These are phyloP conservation scores for Lepidochrysops patricia DNA, from an alignment of 2,888 invertebrate genomes.

Conservation along the genomic window DNA sequence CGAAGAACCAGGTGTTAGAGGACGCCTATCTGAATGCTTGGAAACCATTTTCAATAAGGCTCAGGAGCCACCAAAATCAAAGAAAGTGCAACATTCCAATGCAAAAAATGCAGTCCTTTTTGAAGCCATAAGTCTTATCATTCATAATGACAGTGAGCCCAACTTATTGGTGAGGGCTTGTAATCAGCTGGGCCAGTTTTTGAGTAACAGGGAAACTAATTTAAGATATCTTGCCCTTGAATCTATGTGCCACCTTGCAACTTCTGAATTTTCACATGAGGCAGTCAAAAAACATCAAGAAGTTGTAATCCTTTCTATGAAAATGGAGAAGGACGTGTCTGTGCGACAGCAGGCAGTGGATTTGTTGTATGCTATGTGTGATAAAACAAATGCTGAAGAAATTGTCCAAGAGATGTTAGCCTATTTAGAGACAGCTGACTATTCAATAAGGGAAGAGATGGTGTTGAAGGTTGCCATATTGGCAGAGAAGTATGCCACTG, in stretches of 20 bases:
- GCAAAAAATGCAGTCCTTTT: slow-evolving; percentile 99
- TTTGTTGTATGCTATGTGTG: slow-evolving; percentile 99
- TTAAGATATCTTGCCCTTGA: slow-evolving; percentile 97
- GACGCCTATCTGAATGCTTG: slow-evolving; percentile 96
- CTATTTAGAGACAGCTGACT: slow-evolving; percentile 99
- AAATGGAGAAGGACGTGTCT: slow-evolving; percentile 99
- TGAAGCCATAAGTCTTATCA: slow-evolving; percentile 99
- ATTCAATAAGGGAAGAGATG: slow-evolving; percentile 99
- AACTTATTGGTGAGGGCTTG: slow-evolving; percentile 97
- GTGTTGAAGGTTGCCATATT: slow-evolving; percentile 99
- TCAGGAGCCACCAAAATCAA: slow-evolving; percentile 99
- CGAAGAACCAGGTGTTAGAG: slow-evolving; percentile 94
- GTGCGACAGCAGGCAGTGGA: slow-evolving; percentile 99
- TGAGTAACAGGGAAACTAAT: slow-evolving; percentile 98
- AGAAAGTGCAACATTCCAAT: slow-evolving; percentile 99
- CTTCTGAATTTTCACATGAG: slow-evolving; percentile 99
- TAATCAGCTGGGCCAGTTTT: slow-evolving; percentile 98
- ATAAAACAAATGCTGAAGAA: slow-evolving; percentile 98
- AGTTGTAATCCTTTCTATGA: slow-evolving; percentile 98
- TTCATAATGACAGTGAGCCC: slow-evolving; percentile 98
- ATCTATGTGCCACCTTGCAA: slow-evolving; percentile 99
- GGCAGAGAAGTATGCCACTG: slow-evolving; percentile 99
- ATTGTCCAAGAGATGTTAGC: slow-evolving; percentile 99
- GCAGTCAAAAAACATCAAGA: slow-evolving; percentile 99
- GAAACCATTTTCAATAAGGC: slow-evolving; percentile 99